phyloP scores from a whole-genome alignment of 1,140 invertebrate species.

The Olivierus martensii region DNA sequence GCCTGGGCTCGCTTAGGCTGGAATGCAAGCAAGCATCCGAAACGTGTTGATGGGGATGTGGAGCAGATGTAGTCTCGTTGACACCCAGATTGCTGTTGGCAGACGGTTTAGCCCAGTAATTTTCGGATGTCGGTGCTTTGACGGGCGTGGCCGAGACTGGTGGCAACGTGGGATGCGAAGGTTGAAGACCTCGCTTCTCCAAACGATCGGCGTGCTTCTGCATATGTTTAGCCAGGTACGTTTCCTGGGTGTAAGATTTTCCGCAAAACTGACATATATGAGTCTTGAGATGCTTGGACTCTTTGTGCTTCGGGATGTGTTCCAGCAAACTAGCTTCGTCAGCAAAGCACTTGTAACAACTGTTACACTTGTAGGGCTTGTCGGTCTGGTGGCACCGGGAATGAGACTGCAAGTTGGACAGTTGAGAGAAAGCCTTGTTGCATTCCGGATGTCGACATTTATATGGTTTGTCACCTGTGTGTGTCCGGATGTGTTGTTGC shows the following conservation, averaged over 20 bases:
- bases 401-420: conserved; percentile 95
- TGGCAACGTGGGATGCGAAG: background rate
- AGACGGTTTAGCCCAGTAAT: conserved; percentile 11
- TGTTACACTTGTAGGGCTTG: conserved; percentile 94
- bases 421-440: conserved; percentile 91
- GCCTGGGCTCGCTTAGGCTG: conserved; percentile 8
- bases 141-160: conserved; percentile 2
- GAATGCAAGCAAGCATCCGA: background rate
- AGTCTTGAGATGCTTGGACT: conserved; percentile 97
- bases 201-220: conserved; percentile 49
- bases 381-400: conserved; percentile 96
- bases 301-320: conserved; percentile 98
- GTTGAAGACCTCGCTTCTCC: conserved; percentile 10
- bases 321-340: conserved; percentile 87
- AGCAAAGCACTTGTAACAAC: conserved; percentile 93
- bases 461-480: conserved; percentile 97
- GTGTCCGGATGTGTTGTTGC: conserved; percentile 96
- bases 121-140: conserved; percentile 7
- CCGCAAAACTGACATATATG: conserved; percentile 99
- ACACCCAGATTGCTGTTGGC: conserved; percentile 5
- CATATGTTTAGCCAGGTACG: conserved; percentile 97
- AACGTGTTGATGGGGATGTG: conserved; percentile 1
- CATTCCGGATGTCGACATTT: conserved; percentile 95
- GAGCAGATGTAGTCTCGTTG: background rate
- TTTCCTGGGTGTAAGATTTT: conserved; percentile 98